These are phyloP conservation scores for Chauna torquata DNA, from an alignment of 2,113 vertebrate genomes.

Conservation along the genomic window DNA sequence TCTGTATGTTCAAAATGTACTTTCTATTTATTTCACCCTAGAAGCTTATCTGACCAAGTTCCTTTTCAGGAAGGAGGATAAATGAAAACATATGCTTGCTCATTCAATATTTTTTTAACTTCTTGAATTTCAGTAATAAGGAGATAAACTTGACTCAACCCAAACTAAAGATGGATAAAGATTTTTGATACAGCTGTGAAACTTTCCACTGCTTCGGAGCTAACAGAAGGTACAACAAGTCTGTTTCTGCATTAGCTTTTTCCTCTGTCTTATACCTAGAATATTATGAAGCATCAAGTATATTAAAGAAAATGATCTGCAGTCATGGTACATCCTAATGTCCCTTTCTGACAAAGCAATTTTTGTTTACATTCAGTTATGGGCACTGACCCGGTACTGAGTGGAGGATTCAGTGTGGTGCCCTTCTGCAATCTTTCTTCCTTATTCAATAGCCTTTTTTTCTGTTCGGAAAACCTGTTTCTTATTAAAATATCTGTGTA, in stretches of 20 bases:
- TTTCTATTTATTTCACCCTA: constrained; percentile 58
- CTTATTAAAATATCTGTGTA: background rate
- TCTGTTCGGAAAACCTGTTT: background rate
- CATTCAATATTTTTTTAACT: background rate
- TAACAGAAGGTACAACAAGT: background rate
- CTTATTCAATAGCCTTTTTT: background rate
- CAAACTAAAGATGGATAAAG: background rate
- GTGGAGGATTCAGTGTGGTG: background rate
- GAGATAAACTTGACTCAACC: background rate
- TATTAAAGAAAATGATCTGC: background rate
- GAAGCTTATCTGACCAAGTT: background rate
- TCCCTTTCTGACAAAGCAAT: background rate
- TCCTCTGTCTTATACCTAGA: background rate
- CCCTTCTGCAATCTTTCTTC: background rate
- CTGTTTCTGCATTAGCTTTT: background rate
- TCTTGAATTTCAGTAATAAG: constrained; percentile 10
- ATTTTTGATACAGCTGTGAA: background rate
- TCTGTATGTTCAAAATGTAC: constrained; percentile 29
- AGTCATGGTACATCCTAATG: background rate
- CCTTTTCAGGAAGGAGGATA: constrained; percentile 13
- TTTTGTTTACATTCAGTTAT: background rate
- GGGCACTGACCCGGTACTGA: background rate
- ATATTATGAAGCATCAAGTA: background rate
- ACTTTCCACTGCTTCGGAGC: background rate
- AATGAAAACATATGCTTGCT: constrained; percentile 36